Conservation (phyloP, 2,888 invertebrate species). For the Tenthredo amoena region DNA sequence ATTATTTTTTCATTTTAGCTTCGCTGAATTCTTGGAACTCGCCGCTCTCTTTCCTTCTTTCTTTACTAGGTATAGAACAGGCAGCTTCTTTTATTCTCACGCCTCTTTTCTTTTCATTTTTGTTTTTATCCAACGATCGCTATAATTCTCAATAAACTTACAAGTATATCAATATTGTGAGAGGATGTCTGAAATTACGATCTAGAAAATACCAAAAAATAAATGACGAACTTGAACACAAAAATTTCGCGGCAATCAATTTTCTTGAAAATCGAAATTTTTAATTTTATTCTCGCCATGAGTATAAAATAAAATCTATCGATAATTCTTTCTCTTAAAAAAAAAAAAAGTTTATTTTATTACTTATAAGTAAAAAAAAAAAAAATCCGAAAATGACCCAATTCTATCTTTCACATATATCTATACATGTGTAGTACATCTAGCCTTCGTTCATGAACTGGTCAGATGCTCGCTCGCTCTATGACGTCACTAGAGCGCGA, state of each 20-base stretch:
- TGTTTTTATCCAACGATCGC: constrained; percentile 24
- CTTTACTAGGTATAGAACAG: not conserved
- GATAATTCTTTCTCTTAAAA: not conserved
- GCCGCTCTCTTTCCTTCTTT: not conserved
- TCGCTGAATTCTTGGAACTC: not conserved
- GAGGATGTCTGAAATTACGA: not conserved
- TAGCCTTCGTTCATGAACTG: not conserved
- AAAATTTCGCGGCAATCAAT: not conserved
- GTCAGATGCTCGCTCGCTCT: not conserved
- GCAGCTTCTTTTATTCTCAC: not conserved
- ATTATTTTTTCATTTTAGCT: constrained; percentile 1
- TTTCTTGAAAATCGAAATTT: not conserved
- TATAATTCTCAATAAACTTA: not conserved
- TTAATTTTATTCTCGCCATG: not conserved
- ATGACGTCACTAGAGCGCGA: constrained; percentile 38
- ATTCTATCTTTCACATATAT: not conserved
- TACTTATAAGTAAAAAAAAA: not conserved
- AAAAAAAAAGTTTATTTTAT: not conserved
- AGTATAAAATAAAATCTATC: too few relatives aligned
- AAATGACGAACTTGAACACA: not conserved
- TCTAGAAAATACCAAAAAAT: not conserved
- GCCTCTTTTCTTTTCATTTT: constrained; percentile 47
- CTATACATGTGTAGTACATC: not conserved
- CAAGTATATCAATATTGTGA: too few relatives aligned
- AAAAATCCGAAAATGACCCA: not conserved